Base-by-base conservation (phyloP, 2,797 vertebrate species). In the Caiman crocodilus region DNA sequence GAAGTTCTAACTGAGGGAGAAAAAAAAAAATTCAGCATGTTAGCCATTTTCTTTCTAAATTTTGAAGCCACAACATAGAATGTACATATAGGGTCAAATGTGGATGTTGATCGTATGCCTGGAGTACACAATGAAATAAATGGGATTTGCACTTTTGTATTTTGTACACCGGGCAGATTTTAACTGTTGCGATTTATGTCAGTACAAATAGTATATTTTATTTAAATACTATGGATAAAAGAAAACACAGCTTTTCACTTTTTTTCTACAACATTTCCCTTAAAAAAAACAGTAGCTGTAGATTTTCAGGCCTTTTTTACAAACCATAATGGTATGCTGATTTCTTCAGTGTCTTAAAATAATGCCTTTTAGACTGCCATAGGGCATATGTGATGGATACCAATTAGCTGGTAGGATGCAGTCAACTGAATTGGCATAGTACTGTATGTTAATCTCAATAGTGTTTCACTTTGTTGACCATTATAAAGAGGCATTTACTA, bases 311-410 rank as follows among this genome's bases (percentile, higher is more conserved):
- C 55, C 56, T 58, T 14, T 17, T 56, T 78, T 69, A 15, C 82
- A 82, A 92, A 88, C 82, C 50, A 5, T 95, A 96, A 95, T 92
- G 79, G 56, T 95, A 92, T 93, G 92, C 94, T 94, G 90, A 95
- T 97, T 97, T 96, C 90, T 89, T 56, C 86, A 86, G 88, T 14
- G 71, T 85, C 94, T 26, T 8, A 93, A 42, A 88, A 91, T 91
- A 35, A 85, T 92, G 93, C 35, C 92, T 95, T 93, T 88, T 90
- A 79, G 89, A 82, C 95, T 59, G 60, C 94, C 92, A 71, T 86
- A 92, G 89, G 93, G 69, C 84, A 87, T 82, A 80, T 32, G 81
- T 87, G 94, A 94, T 76, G 93, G 92, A 30, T 77, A 4, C 85
- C 93, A 88, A 94, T 90, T 92, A 81, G 56, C 92, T 92, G 87